Conservation (phyloP, 92 coral and sea anemone genomes). For the Muricea muricata region DNA sequence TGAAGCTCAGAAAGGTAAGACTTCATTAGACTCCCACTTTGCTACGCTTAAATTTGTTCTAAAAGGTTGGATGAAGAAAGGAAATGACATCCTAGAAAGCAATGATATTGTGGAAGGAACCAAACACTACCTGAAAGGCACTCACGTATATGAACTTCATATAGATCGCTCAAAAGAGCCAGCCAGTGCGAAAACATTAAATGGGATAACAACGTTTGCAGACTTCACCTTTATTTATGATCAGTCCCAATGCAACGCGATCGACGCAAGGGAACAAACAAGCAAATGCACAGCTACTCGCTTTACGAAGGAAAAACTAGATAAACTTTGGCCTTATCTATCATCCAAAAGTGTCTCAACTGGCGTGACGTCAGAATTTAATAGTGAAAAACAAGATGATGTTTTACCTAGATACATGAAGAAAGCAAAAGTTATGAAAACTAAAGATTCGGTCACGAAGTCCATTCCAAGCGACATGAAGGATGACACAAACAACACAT, state of each 20-base stretch:
- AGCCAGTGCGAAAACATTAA: conserved; percentile 4
- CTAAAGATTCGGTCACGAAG: too few species aligned
- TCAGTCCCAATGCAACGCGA: neutral
- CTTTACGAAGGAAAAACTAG: neutral
- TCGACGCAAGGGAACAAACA: conserved; percentile 35
- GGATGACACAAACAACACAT: too few species aligned
- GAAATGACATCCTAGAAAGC: conserved; percentile 40
- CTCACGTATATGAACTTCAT: conserved; percentile 37
- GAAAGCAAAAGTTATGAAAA: too few species aligned
- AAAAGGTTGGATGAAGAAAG: conserved; percentile 9
- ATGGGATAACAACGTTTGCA: conserved; percentile 8
- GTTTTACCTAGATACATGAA: too few species aligned
- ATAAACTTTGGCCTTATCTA: conserved; percentile 40
- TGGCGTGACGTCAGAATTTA: too few species aligned
- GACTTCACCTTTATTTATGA: neutral
- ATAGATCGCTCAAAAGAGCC: conserved; percentile 25
- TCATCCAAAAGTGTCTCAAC: too few species aligned
- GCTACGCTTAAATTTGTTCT: conserved; percentile 30
- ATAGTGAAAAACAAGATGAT: too few species aligned
- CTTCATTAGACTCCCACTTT: too few species aligned
- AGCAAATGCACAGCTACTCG: conserved; percentile 22
- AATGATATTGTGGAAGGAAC: conserved; percentile 32
- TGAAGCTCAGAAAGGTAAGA: conserved; percentile 1
- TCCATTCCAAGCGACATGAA: too few species aligned
- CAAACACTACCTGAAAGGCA: conserved; percentile 38